These are phyloP conservation scores for Euphonia xanthogaster DNA, from an alignment of 2,797 vertebrate species.

Conservation along the genomic window DNA sequence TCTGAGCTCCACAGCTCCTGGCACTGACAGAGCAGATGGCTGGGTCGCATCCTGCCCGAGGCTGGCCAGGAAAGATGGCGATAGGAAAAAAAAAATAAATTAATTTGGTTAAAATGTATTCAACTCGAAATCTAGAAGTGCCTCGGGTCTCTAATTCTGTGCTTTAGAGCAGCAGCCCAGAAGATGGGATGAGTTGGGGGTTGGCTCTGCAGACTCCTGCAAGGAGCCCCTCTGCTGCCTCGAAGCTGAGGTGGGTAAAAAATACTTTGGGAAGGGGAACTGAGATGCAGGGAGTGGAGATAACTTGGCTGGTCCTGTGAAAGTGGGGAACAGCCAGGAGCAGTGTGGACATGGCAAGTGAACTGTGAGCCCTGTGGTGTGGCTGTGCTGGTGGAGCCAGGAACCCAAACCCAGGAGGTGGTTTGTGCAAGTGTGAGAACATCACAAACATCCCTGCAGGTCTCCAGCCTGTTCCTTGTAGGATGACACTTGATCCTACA, in stretches of 20 bases:
- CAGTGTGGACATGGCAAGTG: rapidly evolving
- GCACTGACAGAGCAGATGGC: neutral
- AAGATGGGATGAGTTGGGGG: neutral
- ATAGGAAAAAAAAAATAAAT: neutral
- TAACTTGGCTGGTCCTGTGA: rapidly evolving
- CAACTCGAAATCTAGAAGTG: neutral
- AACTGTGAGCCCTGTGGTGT: rapidly evolving
- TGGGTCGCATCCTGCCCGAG: constrained; percentile 32
- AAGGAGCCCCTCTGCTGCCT: neutral
- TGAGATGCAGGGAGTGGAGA: neutral
- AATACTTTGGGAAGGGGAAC: neutral
- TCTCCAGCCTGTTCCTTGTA: neutral
- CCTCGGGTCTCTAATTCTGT: neutral
- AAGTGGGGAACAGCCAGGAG: neutral
- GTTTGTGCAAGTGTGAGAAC: neutral
- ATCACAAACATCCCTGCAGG: neutral
- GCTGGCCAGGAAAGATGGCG: neutral
- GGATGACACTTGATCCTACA: neutral
- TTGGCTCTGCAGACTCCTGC: neutral
- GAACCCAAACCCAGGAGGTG: rapidly evolving
- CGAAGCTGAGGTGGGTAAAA: neutral
- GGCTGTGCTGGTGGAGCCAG: neutral
- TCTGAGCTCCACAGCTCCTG: constrained; percentile 18
- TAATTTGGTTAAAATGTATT: constrained; percentile 3
- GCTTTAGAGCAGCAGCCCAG: neutral